phyloP scores from a whole-genome alignment of 2,113 vertebrate genomes.

The Pantherophis guttatus region DNA sequence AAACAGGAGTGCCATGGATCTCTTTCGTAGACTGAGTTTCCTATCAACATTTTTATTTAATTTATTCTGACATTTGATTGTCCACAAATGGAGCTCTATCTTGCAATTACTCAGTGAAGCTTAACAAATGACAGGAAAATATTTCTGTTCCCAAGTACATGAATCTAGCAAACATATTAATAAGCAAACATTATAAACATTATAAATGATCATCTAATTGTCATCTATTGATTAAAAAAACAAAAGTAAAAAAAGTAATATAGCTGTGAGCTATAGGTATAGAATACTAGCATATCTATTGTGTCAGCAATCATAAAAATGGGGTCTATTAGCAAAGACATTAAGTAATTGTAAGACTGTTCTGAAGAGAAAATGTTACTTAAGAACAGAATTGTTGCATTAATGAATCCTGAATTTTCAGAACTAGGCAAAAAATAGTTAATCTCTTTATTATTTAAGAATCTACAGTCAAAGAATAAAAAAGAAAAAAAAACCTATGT shows the following conservation, averaged over 20 bases:
- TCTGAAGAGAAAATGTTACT: background rate
- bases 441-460: background rate
- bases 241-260: constrained; percentile 54
- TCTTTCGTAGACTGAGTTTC: background rate
- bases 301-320: constrained; percentile 31
- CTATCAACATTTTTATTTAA: constrained; percentile 43
- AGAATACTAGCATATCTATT: background rate
- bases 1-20: background rate
- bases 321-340: constrained; percentile 5
- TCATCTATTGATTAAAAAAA: constrained; percentile 51
- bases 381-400: background rate
- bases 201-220: constrained; percentile 29
- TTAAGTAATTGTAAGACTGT: constrained; percentile 22
- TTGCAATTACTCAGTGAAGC: constrained; percentile 50
- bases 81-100: constrained; percentile 51
- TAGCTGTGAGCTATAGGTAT: constrained; percentile 32
- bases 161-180: constrained; percentile 53
- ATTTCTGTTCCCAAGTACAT: constrained; percentile 53
- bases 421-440: background rate
- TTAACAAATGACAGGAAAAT: constrained; percentile 49
- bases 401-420: background rate
- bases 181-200: constrained; percentile 35
- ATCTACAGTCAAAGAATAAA: background rate
- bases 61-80: constrained; percentile 56
- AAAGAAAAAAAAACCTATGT: background rate